Base-by-base conservation (phyloP, 2,797 vertebrate genomes). In the Crenichthys baileyi region DNA sequence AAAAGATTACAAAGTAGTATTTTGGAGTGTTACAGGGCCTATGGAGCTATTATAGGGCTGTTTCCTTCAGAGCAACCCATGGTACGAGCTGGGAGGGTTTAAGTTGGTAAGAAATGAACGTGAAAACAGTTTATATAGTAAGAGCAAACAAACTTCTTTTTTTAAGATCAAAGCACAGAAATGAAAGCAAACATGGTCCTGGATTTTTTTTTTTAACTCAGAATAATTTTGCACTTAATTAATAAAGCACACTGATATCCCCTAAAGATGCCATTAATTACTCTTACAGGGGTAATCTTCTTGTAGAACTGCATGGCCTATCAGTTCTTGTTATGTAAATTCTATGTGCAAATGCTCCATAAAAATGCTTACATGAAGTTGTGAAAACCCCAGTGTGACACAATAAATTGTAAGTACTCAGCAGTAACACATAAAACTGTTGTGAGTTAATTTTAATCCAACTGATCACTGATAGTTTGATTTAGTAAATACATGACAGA, bases 251-350 rank as follows among this genome's bases (percentile, higher is more conserved):
- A 89, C 26, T 41, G 9, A 77, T 12, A 76, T 72, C 1, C 68
- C 61, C 58, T 51, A 55, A 65, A 75, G 72, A 79, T 70, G 11
- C 20, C 22, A 26, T 75, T 76, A 76, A 29, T 75, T 82, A 78
- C 76, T 71, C 31, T 53, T 63, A 72, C 7, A 73, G 31, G 80
- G 41, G 79, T 50, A 81, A 44, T 51, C 78, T n/a, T 26, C 84
- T 81, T 84, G 78, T 84, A 83, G 79, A 73, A 81, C 48, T 94
- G 93, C 93, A 95, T 94, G 94, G 75, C 80, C n/a, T 86, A 80
- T 91, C 78, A 76, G 77, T 83, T 83, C 74, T 79, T 81, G 77
- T 74, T 68, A 87, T 85, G 86, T 93, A 91, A 82, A 87, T 87
- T 90, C 90, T 56, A 87, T 91, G 89, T 91, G 91, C 58, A 56